Evolutionary conservation across 1,140 invertebrate species (phyloP).

Genomic region (Orchestia grillus): DNA sequence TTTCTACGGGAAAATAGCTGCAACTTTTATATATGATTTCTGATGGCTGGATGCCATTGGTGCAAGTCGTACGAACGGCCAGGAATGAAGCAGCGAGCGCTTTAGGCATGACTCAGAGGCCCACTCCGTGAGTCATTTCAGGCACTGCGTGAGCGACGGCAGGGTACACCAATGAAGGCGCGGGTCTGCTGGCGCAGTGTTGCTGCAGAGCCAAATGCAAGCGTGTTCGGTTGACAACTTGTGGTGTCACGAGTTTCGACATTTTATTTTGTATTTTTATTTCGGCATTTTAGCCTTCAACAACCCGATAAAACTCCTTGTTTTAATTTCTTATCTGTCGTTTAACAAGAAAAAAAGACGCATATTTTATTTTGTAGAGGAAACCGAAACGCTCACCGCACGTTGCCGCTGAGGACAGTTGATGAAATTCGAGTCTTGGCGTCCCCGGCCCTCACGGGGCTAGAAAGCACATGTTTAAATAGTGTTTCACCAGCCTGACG

Average conservation of each 20-base stretch:
- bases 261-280: too few species aligned
- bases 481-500: too few species aligned
- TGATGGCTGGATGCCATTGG: not conserved
- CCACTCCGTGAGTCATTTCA: not conserved
- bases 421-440: too few species aligned
- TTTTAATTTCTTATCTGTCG: too few species aligned
- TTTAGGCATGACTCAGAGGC: not conserved
- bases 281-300: too few species aligned
- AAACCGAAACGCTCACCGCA: too few species aligned
- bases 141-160: not conserved
- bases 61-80: not conserved
- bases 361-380: too few species aligned
- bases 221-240: not conserved
- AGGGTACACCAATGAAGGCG: not conserved
- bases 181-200: not conserved
- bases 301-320: too few species aligned
- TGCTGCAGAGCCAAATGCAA: not conserved
- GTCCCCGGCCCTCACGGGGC: too few species aligned
- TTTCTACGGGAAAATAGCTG: not conserved
- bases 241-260: not conserved
- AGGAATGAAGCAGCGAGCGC: constrained; percentile 15
- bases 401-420: too few species aligned
- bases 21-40: not conserved
- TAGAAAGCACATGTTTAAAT: too few species aligned
- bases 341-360: too few species aligned